These are phyloP conservation scores for Hydrotaea cyrtoneurina DNA, from an alignment of 2,888 invertebrate genomes.

Conservation along the genomic window DNA sequence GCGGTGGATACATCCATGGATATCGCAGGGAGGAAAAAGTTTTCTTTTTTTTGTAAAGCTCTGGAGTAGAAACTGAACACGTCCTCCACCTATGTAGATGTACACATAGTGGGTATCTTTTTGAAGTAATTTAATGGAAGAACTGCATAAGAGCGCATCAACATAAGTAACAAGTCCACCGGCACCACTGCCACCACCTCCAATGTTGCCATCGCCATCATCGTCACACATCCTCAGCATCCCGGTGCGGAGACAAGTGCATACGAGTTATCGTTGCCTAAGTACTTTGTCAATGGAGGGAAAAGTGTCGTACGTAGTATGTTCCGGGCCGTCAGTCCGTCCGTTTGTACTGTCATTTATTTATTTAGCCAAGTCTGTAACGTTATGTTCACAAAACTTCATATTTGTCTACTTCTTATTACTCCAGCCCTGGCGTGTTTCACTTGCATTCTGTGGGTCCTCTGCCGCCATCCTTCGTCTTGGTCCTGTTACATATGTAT, in stretches of 20 bases:
- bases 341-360: conserved; percentile 23
- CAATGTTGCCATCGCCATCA: conserved; percentile 2
- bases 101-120: conserved; percentile 10
- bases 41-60: background rate
- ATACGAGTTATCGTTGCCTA: conserved; percentile 53
- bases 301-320: conserved; percentile 16
- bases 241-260: conserved; percentile 49
- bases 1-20: background rate
- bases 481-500: background rate
- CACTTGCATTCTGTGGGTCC: background rate
- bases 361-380: conserved; percentile 41
- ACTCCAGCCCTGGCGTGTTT: conserved; percentile 19
- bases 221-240: conserved; percentile 15
- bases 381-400: conserved; percentile 57
- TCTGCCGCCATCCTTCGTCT: background rate
- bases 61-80: background rate
- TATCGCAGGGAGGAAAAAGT: conserved; percentile 22
- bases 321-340: background rate
- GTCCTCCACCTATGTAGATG: background rate
- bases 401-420: conserved; percentile 54
- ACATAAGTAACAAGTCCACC: conserved; percentile 36
- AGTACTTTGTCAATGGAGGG: conserved; percentile 59
- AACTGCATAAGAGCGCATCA: conserved; percentile 36
- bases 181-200: background rate
- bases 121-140: conserved; percentile 46